Evolutionary conservation across 2,797 vertebrate genomes (phyloP).

Genomic region (Hemibagrus guttatus): DNA sequence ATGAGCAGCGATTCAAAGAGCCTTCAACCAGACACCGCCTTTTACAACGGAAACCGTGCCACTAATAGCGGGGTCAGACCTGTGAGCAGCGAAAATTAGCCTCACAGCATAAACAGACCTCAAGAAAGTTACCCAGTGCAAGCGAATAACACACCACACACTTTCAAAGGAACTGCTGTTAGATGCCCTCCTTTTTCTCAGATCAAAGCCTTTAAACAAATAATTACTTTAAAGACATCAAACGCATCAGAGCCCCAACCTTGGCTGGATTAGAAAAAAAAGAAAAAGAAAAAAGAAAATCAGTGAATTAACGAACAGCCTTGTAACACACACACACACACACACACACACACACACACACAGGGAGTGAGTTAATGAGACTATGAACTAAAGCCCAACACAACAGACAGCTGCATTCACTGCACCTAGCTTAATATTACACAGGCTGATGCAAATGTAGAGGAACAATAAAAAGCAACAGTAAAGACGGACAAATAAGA

Average conservation of each 20-base stretch:
- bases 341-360: neutral
- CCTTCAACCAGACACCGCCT: neutral
- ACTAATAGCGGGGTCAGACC: slow-evolving; percentile 3
- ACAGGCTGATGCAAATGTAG: slow-evolving; percentile 22
- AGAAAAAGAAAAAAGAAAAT: slow-evolving; percentile 36
- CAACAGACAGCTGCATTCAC: slow-evolving; percentile 66
- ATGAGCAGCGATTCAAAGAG: neutral
- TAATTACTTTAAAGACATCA: slow-evolving; percentile 63
- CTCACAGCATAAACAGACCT: slow-evolving; percentile 6
- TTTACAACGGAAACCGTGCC: neutral
- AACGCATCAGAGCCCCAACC: slow-evolving; percentile 57
- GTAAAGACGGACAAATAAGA: neutral
- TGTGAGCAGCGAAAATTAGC: slow-evolving; percentile 3
- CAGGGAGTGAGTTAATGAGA: slow-evolving; percentile 52
- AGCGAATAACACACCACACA: neutral
- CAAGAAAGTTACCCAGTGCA: slow-evolving; percentile 17
- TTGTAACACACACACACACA: slow-evolving; percentile 1
- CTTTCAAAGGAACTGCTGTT: slow-evolving; percentile 47
- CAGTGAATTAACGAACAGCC: slow-evolving; percentile 38
- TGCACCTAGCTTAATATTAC: neutral
- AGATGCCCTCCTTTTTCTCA: slow-evolving; percentile 53
- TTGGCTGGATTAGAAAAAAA: slow-evolving; percentile 12
- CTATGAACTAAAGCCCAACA: slow-evolving; percentile 56
- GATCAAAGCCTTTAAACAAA: slow-evolving; percentile 72
- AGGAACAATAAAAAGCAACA: neutral